Evolutionary conservation across 1,140 invertebrate species (phyloP), one percentile per base, ranked within the genome.

Genomic region (Aplysia californica): DNA sequence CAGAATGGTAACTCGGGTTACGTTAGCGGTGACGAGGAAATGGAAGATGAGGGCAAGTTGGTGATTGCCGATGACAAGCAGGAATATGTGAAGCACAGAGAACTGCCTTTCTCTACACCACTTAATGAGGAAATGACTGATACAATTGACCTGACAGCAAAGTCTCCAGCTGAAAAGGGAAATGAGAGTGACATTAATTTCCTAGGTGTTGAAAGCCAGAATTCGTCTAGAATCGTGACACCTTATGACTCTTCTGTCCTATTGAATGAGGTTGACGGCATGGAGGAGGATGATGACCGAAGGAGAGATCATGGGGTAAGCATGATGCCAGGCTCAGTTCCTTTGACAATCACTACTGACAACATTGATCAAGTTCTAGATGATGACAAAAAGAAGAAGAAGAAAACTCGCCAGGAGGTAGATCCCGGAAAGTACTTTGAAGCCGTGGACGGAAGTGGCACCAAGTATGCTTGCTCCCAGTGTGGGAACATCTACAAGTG

Each of bases 401-500:
- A 84, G 36, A 85, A 85, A 77, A 86, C 84, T 29, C 75, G 88
- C 73, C 86, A 89, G 66, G 88, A 88, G 71, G 88, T 89, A 23
- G 87, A 88, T 65, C 88, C 88, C 55, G 83, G 82, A 21, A 89
- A 89, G 80, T 88, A 89, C 61, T 86, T 88, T 81, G 87, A 86
- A 78, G 84, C 69, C 2, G 79, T 83, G 35, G 85, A 87, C 77
- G 87, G 88, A 58, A 76, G 80, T 68, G 87, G 86, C 31, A 85
- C 85, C 0, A 90, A 90, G 75, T 90, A 86, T 84, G 88, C 88
- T 1, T 90, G 89, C 75, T 89, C 89, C 6, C 87, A 86, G 59
- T 90, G 89, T 83, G 88, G 88, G 0, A 90, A 89, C 80, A 84
- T 88, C 35, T 90, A 90, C 79, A 89, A 89, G 78, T 90, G 89